These are phyloP conservation scores for Urosaurus nigricauda DNA, from an alignment of 2,797 vertebrate genomes.

Conservation along the genomic window DNA sequence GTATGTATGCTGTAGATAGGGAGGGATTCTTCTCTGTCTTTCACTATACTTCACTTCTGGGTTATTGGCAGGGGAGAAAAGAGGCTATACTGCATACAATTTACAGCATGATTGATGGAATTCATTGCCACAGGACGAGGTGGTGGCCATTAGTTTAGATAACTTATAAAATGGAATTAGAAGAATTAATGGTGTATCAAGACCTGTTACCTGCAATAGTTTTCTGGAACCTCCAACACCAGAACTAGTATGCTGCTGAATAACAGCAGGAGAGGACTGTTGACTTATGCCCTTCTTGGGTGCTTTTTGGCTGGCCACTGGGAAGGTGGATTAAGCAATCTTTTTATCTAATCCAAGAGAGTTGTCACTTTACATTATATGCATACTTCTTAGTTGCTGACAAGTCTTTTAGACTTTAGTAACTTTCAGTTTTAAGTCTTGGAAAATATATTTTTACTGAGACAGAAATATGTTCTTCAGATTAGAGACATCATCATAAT, in stretches of 20 bases:
- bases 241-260: background rate
- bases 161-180: background rate
- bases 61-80: background rate
- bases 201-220: too few species aligned
- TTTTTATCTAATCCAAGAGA: background rate
- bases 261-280: too few species aligned
- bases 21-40: background rate
- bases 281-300: background rate
- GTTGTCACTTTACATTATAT: background rate
- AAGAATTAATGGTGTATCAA: background rate
- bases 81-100: background rate
- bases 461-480: rapidly evolving
- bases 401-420: background rate
- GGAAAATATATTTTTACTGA: background rate
- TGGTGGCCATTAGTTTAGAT: background rate
- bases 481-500: background rate
- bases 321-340: too few species aligned
- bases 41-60: background rate
- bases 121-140: background rate
- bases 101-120: background rate
- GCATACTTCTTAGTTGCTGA: background rate
- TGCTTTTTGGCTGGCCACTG: background rate
- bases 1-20: background rate
- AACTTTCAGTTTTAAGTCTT: background rate
- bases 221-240: background rate